These are phyloP conservation scores for Capreolus pygargus DNA, from an alignment of 2,113 vertebrate species.

Conservation along the genomic window DNA sequence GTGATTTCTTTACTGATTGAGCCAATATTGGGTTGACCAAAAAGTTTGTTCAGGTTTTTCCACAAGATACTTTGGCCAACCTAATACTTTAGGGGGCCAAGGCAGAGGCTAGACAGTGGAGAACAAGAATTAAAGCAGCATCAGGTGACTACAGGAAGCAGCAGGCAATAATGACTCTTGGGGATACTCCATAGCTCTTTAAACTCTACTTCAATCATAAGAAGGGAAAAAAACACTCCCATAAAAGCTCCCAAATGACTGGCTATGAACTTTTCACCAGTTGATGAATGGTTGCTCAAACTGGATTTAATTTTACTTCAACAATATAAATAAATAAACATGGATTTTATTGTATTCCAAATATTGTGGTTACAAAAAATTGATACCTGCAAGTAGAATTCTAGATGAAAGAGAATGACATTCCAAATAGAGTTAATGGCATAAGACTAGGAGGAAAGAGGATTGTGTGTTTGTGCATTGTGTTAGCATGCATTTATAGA, in stretches of 20 bases:
- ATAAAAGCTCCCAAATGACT: neutral
- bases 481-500: neutral
- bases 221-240: neutral
- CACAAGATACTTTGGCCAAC: neutral
- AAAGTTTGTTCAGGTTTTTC: neutral
- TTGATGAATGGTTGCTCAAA: neutral
- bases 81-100: neutral
- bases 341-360: neutral
- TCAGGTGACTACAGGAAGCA: neutral
- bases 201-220: neutral
- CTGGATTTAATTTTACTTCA: conserved; percentile 14
- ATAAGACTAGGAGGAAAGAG: neutral
- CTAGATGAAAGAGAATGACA: neutral
- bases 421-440: neutral
- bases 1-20: neutral
- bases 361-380: neutral
- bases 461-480: neutral
- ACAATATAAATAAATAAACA: neutral
- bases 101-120: neutral
- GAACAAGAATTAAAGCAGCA: neutral
- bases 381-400: neutral
- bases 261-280: neutral
- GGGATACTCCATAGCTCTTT: neutral
- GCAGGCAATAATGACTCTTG: neutral
- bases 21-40: neutral